These are phyloP conservation scores for Ophion ellenae DNA, from an alignment of 2,888 invertebrate species.

Conservation along the genomic window DNA sequence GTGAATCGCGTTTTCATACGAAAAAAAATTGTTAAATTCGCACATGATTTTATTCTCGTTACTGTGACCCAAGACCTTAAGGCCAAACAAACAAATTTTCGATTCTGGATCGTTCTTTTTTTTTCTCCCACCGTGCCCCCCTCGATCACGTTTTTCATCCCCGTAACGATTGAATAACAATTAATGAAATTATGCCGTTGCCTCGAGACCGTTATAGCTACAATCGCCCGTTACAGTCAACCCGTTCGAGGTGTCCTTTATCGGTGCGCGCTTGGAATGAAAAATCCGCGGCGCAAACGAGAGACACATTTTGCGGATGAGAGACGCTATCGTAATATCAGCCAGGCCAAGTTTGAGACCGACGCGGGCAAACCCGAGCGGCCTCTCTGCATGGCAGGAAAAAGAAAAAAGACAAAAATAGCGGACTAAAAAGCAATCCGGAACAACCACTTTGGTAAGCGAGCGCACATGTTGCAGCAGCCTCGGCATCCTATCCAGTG, in stretches of 20 bases:
- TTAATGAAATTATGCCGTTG: conserved; percentile 51
- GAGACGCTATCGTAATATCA: conserved; percentile 8
- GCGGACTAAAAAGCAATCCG: neutral
- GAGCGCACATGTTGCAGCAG: neutral
- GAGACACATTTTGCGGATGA: neutral
- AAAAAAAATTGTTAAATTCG: too few relatives aligned
- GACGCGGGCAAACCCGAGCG: neutral
- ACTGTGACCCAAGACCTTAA: too few relatives aligned
- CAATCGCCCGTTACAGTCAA: conserved; percentile 12
- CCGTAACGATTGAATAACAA: conserved; percentile 53
- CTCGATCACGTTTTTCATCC: neutral
- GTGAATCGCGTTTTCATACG: too few relatives aligned
- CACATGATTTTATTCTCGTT: too few relatives aligned
- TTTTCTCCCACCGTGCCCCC: neutral
- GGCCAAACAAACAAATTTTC: too few relatives aligned
- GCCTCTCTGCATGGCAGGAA: neutral
- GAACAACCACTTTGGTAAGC: conserved; percentile 18
- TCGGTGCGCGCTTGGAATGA: conserved; percentile 15
- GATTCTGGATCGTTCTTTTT: conserved; percentile 13
- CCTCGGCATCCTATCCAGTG: too few relatives aligned
- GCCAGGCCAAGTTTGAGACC: conserved; percentile 3
- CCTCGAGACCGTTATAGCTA: neutral
- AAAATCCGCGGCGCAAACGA: neutral
- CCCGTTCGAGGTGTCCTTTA: conserved; percentile 21
- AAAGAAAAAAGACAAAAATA: neutral